Percentiles rank a stretch among this genome's conserved stretches.
Evolutionary conservation across 2,113 vertebrate species (phyloP).

Genomic region (Heptranchias perlo): DNA sequence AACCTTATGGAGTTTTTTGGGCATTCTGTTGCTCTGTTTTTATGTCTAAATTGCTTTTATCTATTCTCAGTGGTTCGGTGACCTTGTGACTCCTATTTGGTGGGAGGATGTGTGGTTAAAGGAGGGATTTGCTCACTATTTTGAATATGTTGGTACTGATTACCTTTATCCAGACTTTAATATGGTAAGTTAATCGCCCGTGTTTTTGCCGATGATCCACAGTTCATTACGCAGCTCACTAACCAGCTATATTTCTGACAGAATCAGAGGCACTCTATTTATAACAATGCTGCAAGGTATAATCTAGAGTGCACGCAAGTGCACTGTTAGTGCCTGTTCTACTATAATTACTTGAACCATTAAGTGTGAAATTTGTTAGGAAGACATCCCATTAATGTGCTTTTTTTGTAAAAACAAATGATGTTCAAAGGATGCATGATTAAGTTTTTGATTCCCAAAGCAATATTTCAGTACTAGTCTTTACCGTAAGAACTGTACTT

Average conservation of each 20-base stretch:
- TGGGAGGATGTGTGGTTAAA: constrained; percentile 99
- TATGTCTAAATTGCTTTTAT: neutral
- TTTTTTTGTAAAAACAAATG: neutral
- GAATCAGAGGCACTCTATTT: neutral
- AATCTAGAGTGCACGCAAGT: neutral
- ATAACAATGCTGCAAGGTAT: neutral
- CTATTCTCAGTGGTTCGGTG: constrained; percentile 86
- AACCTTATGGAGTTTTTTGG: neutral
- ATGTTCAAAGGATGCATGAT: neutral
- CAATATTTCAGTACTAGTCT: neutral
- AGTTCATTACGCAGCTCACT: neutral
- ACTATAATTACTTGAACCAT: neutral
- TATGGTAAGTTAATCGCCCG: constrained; percentile 70
- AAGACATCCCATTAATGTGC: neutral
- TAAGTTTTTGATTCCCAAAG: neutral
- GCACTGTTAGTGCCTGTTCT: neutral
- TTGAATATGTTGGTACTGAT: constrained; percentile 93
- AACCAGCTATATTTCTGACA: neutral
- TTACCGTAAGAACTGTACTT: neutral
- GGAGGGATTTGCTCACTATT: constrained; percentile 95
- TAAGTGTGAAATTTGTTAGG: neutral
- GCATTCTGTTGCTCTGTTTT: neutral
- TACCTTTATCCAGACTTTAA: constrained; percentile 97
- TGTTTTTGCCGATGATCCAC: neutral
- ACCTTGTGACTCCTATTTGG: constrained; percentile 94